Evolutionary conservation across 2,888 invertebrate genomes (phyloP).

Genomic region (Neocrepidodera transversa): DNA sequence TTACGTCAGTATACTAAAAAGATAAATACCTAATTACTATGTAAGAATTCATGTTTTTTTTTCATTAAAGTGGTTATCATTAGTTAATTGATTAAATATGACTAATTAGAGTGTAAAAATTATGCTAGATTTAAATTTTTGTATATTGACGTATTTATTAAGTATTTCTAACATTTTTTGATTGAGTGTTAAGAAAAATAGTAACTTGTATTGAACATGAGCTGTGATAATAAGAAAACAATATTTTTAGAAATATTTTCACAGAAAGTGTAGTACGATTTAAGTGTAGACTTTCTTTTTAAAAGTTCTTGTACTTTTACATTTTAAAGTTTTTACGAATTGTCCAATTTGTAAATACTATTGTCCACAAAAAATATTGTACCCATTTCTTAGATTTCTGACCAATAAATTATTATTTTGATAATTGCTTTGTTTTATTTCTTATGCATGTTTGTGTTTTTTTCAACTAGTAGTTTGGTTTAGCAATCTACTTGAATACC

Average conservation of each 20-base stretch:
- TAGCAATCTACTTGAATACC: neutral
- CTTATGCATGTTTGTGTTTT: slow-evolving; percentile 36
- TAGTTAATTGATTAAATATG: no score
- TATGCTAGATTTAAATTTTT: neutral
- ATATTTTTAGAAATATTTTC: slow-evolving; percentile 42
- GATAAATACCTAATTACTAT: neutral
- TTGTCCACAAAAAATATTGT: slow-evolving; percentile 21
- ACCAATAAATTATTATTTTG: slow-evolving; percentile 42
- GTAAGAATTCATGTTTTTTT: neutral
- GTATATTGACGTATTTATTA: slow-evolving; percentile 17
- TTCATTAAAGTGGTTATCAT: no score
- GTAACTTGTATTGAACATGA: slow-evolving; percentile 34
- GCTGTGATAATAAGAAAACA: slow-evolving; percentile 45
- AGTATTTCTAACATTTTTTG: slow-evolving; percentile 14
- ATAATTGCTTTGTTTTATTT: slow-evolving; percentile 39
- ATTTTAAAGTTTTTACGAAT: slow-evolving; percentile 5
- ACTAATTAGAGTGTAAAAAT: no score
- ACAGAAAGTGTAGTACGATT: slow-evolving; percentile 31
- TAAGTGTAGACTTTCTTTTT: slow-evolving; percentile 22
- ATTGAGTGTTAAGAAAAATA: slow-evolving; percentile 11
- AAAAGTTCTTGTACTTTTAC: slow-evolving; percentile 22
- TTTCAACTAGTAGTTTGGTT: slow-evolving; percentile 1
- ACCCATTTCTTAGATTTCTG: slow-evolving; percentile 27
- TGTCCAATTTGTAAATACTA: slow-evolving; percentile 17
- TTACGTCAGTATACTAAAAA: neutral